These are phyloP conservation scores for Parasteatoda tepidariorum DNA, from an alignment of 1,140 invertebrate genomes.

Conservation along the genomic window DNA sequence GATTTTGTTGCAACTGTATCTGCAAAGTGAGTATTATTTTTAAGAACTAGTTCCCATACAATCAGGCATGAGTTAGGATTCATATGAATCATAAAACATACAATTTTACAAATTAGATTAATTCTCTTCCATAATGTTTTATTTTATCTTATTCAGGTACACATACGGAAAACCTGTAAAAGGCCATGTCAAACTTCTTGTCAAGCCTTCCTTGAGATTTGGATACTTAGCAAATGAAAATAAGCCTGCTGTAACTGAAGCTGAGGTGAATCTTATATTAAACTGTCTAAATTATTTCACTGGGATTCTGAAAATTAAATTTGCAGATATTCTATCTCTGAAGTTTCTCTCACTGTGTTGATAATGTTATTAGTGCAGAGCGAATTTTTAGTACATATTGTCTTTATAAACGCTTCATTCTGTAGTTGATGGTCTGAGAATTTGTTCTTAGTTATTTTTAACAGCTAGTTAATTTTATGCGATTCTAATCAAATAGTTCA, in stretches of 20 bases:
- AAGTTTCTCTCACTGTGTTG: too few relatives aligned
- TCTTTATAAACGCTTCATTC: too few relatives aligned
- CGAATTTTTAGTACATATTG: too few relatives aligned
- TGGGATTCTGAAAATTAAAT: not conserved
- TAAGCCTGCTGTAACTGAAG: slow-evolving; percentile 42
- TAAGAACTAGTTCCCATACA: not conserved
- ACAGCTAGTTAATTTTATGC: too few relatives aligned
- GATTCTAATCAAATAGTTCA: too few relatives aligned
- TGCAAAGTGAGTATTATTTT: slow-evolving; percentile 77
- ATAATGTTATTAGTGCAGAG: too few relatives aligned
- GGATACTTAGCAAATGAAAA: slow-evolving; percentile 55
- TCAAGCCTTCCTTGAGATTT: slow-evolving; percentile 62
- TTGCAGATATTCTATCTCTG: slow-evolving; percentile 19
- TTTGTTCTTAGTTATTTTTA: too few relatives aligned
- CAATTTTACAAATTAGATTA: not conserved
- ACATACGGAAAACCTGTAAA: slow-evolving; percentile 84
- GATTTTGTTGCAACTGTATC: slow-evolving; percentile 81
- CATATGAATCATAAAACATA: not conserved
- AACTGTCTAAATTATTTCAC: too few relatives aligned
- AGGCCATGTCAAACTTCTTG: slow-evolving; percentile 66
- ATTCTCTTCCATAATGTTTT: slow-evolving; percentile 14
- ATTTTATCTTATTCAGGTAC: slow-evolving; percentile 72
- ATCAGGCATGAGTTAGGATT: too few relatives aligned
- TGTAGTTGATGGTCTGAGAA: too few relatives aligned
- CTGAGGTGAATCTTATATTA: too few relatives aligned